Percentiles rank a stretch among this genome's conserved stretches.
These are phyloP conservation scores for Eueides isabella DNA, from an alignment of 1,140 invertebrate genomes.

Conservation along the genomic window DNA sequence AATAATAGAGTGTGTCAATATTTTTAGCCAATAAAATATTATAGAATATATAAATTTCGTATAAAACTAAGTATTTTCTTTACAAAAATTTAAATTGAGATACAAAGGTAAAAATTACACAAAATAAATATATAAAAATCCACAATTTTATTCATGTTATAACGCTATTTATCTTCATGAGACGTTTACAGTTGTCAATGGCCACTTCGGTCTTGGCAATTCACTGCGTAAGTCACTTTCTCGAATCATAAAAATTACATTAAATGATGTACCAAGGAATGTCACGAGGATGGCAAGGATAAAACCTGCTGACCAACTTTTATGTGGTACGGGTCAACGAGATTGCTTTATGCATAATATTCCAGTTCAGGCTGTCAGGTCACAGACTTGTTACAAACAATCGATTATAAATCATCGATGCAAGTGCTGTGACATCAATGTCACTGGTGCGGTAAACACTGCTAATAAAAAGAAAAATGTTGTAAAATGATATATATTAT, in stretches of 20 bases:
- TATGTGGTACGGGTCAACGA: slow-evolving; percentile 69
- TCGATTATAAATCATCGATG: slow-evolving; percentile 64
- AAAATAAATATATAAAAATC: neutral
- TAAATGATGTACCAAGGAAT: slow-evolving; percentile 58
- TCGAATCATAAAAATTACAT: slow-evolving; percentile 47
- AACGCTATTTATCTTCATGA: neutral
- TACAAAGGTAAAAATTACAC: neutral
- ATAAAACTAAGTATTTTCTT: neutral
- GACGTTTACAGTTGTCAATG: slow-evolving; percentile 21
- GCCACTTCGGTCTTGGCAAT: slow-evolving; percentile 23
- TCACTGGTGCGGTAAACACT: neutral
- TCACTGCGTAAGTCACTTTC: slow-evolving; percentile 38
- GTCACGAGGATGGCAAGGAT: slow-evolving; percentile 60
- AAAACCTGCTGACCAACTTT: slow-evolving; percentile 70
- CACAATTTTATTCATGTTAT: neutral
- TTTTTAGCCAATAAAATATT: neutral
- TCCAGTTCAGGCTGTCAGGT: slow-evolving; percentile 61
- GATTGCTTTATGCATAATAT: slow-evolving; percentile 70
- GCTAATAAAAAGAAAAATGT: neutral
- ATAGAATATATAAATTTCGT: neutral
- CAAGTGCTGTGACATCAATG: slow-evolving; percentile 16
- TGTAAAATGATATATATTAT: neutral
- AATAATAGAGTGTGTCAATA: neutral
- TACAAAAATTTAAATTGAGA: neutral
- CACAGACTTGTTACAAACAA: slow-evolving; percentile 66